Conservation (phyloP, 2,888 invertebrate species). For the Napeogenes inachia region DNA sequence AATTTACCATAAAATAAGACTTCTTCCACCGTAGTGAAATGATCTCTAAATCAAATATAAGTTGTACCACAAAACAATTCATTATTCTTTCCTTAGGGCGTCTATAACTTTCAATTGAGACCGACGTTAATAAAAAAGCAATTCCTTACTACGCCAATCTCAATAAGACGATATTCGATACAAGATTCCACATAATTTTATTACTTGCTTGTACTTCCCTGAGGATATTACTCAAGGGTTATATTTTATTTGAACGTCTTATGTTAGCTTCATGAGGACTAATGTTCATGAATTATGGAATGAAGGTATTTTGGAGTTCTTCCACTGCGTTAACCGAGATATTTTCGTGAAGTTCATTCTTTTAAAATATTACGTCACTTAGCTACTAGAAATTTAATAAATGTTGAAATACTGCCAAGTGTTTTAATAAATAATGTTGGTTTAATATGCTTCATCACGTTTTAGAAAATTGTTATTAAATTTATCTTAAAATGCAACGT, state of each 20-base stretch:
- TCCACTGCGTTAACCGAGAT: conserved; percentile 23
- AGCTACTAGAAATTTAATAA: no score
- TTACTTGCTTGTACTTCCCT: conserved; percentile 35
- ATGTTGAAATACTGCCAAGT: no score
- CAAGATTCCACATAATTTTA: conserved; percentile 37
- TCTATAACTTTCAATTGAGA: conserved; percentile 8
- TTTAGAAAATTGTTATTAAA: no score
- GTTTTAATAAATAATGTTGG: no score
- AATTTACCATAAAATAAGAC: not conserved
- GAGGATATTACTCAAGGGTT: conserved; percentile 37
- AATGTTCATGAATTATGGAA: conserved; percentile 58
- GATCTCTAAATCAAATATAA: conserved; percentile 1
- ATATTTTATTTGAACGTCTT: conserved; percentile 43
- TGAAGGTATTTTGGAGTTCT: conserved; percentile 33
- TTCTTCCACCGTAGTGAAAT: conserved; percentile 2
- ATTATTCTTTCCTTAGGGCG: not conserved
- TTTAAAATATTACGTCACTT: conserved; percentile 19
- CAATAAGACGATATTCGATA: conserved; percentile 34
- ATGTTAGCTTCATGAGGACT: conserved; percentile 45
- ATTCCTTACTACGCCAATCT: conserved; percentile 24
- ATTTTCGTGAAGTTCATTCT: conserved; percentile 23
- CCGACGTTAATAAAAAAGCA: conserved; percentile 14
- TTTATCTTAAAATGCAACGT: no score
- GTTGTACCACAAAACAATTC: not conserved
- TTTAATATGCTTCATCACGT: no score